phyloP scores from a whole-genome alignment of 2,888 invertebrate genomes.

The Agrochola lota region DNA sequence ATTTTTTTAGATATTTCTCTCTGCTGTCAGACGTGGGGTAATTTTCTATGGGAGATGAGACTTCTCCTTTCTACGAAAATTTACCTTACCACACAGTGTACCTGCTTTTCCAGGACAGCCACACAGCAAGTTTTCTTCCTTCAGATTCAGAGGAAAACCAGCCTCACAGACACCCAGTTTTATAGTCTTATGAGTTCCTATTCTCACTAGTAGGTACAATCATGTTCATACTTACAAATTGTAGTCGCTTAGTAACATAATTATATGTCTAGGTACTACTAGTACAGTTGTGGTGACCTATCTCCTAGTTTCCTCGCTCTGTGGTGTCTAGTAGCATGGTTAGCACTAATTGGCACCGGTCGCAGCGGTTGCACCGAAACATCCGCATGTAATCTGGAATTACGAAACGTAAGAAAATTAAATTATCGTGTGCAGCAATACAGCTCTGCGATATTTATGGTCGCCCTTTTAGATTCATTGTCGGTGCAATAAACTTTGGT shows the following conservation, averaged over 20 bases:
- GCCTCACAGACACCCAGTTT: no score
- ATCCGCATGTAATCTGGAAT: conserved; percentile 40
- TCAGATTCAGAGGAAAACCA: not conserved
- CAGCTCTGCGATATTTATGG: conserved; percentile 40
- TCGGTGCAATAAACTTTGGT: conserved; percentile 20
- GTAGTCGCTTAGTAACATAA: not conserved
- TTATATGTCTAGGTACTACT: not conserved
- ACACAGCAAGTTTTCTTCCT: not conserved
- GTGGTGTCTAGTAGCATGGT: conserved; percentile 15
- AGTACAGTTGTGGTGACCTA: not conserved
- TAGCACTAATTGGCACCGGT: conserved; percentile 31
- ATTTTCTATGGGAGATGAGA: no score
- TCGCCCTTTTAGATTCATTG: conserved; percentile 13
- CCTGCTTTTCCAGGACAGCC: not conserved
- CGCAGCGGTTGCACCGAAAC: conserved; percentile 33
- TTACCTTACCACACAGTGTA: not conserved
- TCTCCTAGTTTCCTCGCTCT: conserved; percentile 12
- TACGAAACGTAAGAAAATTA: conserved; percentile 48
- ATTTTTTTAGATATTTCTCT: no score
- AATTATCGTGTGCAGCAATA: conserved; percentile 38
- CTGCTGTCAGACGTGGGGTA: no score
- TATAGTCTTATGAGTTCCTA: not conserved
- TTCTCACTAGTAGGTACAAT: not conserved
- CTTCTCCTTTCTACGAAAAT: not conserved
- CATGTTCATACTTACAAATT: not conserved